These are phyloP conservation scores for Mesoclemmys tuberculata DNA, from an alignment of 2,113 vertebrate species.

Conservation along the genomic window DNA sequence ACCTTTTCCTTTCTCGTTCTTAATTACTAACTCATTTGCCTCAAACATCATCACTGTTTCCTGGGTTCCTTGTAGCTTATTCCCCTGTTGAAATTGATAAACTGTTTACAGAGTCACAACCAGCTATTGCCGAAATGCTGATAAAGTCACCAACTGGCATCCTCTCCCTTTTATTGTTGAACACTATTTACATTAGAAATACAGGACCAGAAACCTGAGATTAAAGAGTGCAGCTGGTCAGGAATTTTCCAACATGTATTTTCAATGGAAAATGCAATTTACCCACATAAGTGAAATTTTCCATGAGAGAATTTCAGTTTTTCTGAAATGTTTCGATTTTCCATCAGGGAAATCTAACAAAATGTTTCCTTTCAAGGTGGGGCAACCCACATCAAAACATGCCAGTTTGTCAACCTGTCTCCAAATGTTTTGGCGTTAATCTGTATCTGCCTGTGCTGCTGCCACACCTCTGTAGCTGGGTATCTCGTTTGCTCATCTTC, in stretches of 20 bases:
- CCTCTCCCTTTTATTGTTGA: accelerated
- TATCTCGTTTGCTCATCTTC: accelerated
- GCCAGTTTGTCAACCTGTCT: background rate
- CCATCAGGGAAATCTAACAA: background rate
- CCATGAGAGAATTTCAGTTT: accelerated
- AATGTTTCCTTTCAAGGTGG: background rate
- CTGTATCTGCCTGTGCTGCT: background rate
- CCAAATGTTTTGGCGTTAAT: accelerated
- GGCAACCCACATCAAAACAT: background rate
- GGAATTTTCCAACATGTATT: background rate
- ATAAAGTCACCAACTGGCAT: accelerated
- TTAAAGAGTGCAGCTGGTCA: background rate
- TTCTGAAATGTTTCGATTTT: background rate
- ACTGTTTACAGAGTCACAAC: accelerated
- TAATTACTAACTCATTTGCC: background rate
- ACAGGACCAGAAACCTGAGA: accelerated
- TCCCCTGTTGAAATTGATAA: background rate
- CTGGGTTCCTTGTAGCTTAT: background rate
- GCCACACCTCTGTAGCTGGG: accelerated
- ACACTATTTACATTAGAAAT: background rate
- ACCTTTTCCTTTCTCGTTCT: background rate
- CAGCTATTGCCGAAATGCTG: accelerated
- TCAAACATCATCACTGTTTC: accelerated
- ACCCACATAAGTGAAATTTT: background rate
- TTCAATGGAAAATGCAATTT: background rate